These are phyloP conservation scores for Phenganax stokvisi DNA, from an alignment of 92 coral and sea anemone species.

Conservation along the genomic window DNA sequence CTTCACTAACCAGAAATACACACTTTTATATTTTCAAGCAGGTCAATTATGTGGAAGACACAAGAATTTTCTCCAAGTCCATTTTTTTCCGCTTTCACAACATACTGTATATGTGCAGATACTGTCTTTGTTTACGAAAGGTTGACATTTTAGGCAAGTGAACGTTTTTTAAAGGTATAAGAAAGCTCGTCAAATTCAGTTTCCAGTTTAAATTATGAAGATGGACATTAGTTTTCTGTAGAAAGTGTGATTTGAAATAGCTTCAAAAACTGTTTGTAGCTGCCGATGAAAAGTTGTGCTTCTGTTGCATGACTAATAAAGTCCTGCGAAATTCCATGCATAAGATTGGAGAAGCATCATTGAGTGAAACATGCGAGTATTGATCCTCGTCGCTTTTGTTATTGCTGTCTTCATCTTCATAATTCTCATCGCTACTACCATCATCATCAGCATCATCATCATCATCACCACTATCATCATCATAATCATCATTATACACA, in stretches of 20 bases:
- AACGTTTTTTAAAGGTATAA: slow-evolving; percentile 36
- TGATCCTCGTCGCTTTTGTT: slow-evolving; percentile 11
- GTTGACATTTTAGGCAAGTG: slow-evolving; percentile 55
- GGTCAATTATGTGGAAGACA: slow-evolving; percentile 40
- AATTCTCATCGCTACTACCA: slow-evolving; percentile 10
- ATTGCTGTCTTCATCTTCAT: slow-evolving; percentile 5
- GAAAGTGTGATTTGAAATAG: slow-evolving; percentile 46
- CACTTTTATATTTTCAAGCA: slow-evolving; percentile 30
- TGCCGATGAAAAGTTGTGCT: slow-evolving; percentile 57
- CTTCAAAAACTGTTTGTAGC: slow-evolving; percentile 53
- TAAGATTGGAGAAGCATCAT: slow-evolving; percentile 49
- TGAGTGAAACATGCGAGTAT: slow-evolving; percentile 41
- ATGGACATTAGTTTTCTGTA: slow-evolving; percentile 48
- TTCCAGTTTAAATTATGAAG: slow-evolving; percentile 54
- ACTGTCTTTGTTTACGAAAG: slow-evolving; percentile 42
- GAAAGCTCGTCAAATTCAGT: slow-evolving; percentile 45
- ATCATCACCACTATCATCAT: slow-evolving; percentile 17
- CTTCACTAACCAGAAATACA: slow-evolving; percentile 39
- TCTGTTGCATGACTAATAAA: slow-evolving; percentile 52
- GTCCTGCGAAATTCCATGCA: slow-evolving; percentile 46
- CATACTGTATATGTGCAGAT: slow-evolving; percentile 47
- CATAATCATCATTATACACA: neutral
- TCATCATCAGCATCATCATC: slow-evolving; percentile 21
- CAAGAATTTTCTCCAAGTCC: slow-evolving; percentile 34
- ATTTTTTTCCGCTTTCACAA: neutral